phyloP scores from a whole-genome alignment of 2,888 invertebrate genomes.

The Leptothorax acervorum region DNA sequence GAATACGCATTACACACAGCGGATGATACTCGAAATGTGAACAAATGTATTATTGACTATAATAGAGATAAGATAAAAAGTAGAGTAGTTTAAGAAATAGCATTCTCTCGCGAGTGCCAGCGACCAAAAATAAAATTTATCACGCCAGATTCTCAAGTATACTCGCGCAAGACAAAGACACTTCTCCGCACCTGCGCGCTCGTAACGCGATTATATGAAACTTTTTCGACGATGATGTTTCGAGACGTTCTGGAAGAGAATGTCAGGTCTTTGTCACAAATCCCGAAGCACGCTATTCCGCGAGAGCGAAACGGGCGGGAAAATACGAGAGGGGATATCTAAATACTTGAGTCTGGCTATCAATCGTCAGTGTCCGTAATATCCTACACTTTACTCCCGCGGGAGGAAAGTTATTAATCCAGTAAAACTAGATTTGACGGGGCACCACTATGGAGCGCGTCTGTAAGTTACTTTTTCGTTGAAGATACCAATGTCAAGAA shows the following conservation, averaged over 20 bases:
- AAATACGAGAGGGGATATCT: background rate
- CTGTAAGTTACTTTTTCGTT: background rate
- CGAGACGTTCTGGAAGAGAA: conserved; percentile 3
- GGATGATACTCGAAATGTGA: background rate
- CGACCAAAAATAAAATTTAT: conserved; percentile 19
- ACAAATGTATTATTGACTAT: background rate
- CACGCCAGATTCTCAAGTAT: background rate
- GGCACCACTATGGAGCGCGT: background rate
- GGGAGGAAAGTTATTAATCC: conserved; percentile 29
- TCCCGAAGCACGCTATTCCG: background rate
- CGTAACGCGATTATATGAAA: conserved; percentile 37
- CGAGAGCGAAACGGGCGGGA: background rate
- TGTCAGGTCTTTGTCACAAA: background rate
- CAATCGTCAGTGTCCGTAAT: conserved; percentile 19
- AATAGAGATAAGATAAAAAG: background rate
- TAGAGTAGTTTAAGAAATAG: background rate
- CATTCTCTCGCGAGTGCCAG: background rate
- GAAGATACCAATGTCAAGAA: background rate
- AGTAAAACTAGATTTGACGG: conserved; percentile 9
- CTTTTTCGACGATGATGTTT: conserved; percentile 31
- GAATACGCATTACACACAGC: background rate
- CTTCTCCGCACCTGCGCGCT: background rate
- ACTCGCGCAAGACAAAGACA: background rate
- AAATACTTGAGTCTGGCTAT: conserved; percentile 2
- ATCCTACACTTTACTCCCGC: background rate